Conservation (phyloP, 2,888 invertebrate species). For the Catocala fraxini region DNA sequence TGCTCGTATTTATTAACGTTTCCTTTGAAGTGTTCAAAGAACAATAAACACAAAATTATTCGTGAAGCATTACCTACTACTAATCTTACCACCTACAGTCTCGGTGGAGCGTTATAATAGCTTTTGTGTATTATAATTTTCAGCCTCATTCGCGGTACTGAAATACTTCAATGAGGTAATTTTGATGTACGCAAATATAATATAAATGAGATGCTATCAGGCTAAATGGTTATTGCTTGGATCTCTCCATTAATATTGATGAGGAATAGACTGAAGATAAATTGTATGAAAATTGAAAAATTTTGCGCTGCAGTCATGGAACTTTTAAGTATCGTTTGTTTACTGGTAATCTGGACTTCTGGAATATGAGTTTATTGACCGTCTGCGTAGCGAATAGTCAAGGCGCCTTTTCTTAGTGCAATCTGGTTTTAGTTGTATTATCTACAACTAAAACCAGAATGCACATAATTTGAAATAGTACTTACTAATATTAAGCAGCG, state of each 20-base stretch:
- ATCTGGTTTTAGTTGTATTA: too few species aligned
- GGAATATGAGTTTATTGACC: too few species aligned
- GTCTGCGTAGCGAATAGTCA: too few species aligned
- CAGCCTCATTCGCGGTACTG: conserved; percentile 4
- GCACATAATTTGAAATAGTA: too few species aligned
- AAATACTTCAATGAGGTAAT: conserved; percentile 2
- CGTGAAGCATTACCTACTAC: conserved; percentile 1
- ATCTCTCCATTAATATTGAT: background rate
- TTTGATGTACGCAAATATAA: conserved; percentile 2
- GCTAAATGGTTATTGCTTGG: background rate
- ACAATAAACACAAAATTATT: conserved; percentile 8
- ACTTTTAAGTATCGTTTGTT: too few species aligned
- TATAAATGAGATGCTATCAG: conserved; percentile 1
- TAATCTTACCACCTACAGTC: conserved; percentile 1
- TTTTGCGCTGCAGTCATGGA: too few species aligned
- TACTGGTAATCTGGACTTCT: too few species aligned
- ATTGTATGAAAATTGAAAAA: background rate
- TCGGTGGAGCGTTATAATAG: conserved; percentile 10
- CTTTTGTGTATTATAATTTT: conserved; percentile 8
- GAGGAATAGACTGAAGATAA: background rate
- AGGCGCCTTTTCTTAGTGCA: too few species aligned
- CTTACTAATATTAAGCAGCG: too few species aligned
- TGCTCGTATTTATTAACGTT: conserved; percentile 10
- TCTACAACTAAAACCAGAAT: too few species aligned
- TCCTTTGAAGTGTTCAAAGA: conserved; percentile 27